Percentiles rank a stretch among this genome's conserved stretches.
Evolutionary conservation across 2,113 vertebrate species (phyloP).

Genomic region (Onychostoma macrolepis): DNA sequence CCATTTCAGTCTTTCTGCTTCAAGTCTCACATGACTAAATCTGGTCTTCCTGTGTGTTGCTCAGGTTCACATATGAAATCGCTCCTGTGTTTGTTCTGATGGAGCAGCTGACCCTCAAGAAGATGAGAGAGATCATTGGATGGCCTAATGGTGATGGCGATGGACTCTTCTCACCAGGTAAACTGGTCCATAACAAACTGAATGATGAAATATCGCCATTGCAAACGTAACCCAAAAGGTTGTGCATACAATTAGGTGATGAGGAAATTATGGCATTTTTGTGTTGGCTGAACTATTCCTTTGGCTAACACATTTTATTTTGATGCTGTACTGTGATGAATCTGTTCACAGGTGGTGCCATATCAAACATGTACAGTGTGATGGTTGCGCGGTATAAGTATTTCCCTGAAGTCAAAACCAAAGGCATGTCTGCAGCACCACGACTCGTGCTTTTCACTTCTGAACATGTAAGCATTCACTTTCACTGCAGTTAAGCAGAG

Average conservation of each 20-base stretch:
- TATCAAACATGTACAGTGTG: conserved; percentile 99
- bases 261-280: neutral
- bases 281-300: neutral
- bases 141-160: conserved; percentile 95
- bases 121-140: conserved; percentile 98
- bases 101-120: conserved; percentile 98
- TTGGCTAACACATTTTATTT: conserved; percentile 2
- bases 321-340: neutral
- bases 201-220: neutral
- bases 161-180: conserved; percentile 95
- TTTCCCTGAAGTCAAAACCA: conserved; percentile 97
- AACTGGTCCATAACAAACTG: neutral
- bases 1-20: neutral
- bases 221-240: neutral
- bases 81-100: conserved; percentile 98
- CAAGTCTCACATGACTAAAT: neutral
- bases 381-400: conserved; percentile 98
- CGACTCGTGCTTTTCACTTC: conserved; percentile 97
- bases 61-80: conserved; percentile 99
- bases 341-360: conserved; percentile 87
- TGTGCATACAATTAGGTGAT: neutral
- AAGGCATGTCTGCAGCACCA: conserved; percentile 95
- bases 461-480: conserved; percentile 83
- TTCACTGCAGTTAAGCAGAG: neutral
- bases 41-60: neutral